Evolutionary conservation across 2,113 vertebrate species (phyloP).

Genomic region (Stigmatopora nigra): DNA sequence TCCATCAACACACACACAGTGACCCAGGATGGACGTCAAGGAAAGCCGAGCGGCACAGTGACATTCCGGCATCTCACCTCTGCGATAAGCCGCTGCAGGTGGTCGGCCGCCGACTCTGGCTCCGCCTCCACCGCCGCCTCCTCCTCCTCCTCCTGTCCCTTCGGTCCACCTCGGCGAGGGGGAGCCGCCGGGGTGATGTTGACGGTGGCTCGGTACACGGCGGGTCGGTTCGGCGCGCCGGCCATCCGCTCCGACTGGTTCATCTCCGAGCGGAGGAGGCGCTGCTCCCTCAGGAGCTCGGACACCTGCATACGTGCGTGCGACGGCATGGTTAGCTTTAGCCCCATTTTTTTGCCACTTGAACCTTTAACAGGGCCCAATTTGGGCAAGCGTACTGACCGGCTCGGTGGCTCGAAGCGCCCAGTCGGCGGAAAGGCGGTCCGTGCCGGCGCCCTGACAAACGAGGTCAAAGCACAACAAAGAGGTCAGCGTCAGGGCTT

Average conservation of each 20-base stretch:
- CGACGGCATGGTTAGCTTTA: not conserved
- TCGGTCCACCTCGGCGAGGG: slow-evolving; percentile 56
- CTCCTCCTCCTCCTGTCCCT: slow-evolving; percentile 2
- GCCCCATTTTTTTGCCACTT: too few relatives aligned
- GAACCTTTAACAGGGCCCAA: not conserved
- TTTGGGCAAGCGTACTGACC: slow-evolving; percentile 65
- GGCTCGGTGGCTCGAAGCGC: slow-evolving; percentile 86
- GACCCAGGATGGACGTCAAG: too few relatives aligned
- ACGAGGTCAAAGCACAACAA: slow-evolving; percentile 16
- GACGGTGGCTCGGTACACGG: slow-evolving; percentile 79
- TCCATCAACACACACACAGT: too few relatives aligned
- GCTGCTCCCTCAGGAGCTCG: slow-evolving; percentile 86
- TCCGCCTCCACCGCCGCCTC: not conserved
- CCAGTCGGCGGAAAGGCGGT: slow-evolving; percentile 76
- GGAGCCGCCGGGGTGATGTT: slow-evolving; percentile 79
- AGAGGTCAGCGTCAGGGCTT: too few relatives aligned
- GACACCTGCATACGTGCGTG: slow-evolving; percentile 77
- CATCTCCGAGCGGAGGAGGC: slow-evolving; percentile 83
- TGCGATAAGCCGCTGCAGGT: slow-evolving; percentile 82
- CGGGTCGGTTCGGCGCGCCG: slow-evolving; percentile 52
- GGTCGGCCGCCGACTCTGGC: slow-evolving; percentile 51
- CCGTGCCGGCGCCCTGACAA: slow-evolving; percentile 77
- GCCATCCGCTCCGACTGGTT: slow-evolving; percentile 71
- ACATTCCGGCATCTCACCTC: slow-evolving; percentile 67
- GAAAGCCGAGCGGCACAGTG: too few relatives aligned